Base-by-base conservation (phyloP, 2,797 vertebrate species). In the Mareca penelope region DNA sequence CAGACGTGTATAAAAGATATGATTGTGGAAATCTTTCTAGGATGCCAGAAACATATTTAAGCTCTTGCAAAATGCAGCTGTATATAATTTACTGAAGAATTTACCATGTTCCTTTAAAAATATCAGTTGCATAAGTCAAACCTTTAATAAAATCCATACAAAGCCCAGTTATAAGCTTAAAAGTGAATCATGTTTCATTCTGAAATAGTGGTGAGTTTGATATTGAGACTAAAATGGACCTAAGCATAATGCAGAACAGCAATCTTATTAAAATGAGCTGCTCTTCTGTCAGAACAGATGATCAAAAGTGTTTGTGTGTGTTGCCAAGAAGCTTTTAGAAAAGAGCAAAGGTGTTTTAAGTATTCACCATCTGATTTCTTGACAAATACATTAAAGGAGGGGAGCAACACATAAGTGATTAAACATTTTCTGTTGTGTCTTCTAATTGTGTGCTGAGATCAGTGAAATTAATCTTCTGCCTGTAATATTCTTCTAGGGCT, bases 121-220 rank as follows among this genome's bases (percentile, higher is more conserved):
- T 13, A n/a, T 65, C 33, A 69, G 21, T 88, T 88, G 7, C 1
- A 0, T 31, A 69, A 93, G 40, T 75, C 31, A 57, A 24, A 84
- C n/a, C 31, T 88, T 71, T 88, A 50, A 92, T 60, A 57, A 80
- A 91, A 70, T 68, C 40, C 13, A 39, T 53, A 3, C n/a, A 73
- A 80, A 59, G 4, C 19, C 24, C 23, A 17, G 31, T 53, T 81
- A 26, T 9, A 84, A 59, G n/a, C 18, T 67, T 77, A 24, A 22
- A 71, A 88, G n/a, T 23, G 6, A 33, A 21, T 71, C n/a, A 6
- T 85, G n/a, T 29, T 87, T 80, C 11, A 18, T 44, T 89, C 35
- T 80, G 81, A 37, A 63, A 56, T 48, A 80, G 39, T 8, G 33
- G 18, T 2, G 14, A 35, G 44, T 63, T 83, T 52, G 75, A 33